These are phyloP conservation scores for Anoplophora glabripennis DNA, from an alignment of 1,140 invertebrate species.

Conservation along the genomic window DNA sequence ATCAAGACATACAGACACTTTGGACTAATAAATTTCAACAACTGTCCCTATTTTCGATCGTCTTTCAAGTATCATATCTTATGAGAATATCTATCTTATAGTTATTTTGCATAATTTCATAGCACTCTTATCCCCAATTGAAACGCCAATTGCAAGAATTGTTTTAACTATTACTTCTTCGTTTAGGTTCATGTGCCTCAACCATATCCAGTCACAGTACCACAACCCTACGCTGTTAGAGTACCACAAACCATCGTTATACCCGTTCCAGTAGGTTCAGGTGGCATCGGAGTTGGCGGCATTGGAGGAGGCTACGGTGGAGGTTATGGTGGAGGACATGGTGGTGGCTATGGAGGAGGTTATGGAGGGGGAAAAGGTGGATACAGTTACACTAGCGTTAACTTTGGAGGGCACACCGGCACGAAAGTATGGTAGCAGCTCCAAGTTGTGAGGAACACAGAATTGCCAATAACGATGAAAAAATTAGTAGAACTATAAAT, in stretches of 20 bases:
- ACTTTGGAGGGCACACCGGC: constrained; percentile 16
- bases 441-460: constrained; percentile 7
- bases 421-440: constrained; percentile 17
- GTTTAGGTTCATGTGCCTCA: constrained; percentile 16
- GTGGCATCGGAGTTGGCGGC: background rate
- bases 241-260: constrained; percentile 19
- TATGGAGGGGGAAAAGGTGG: background rate
- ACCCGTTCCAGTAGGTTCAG: constrained; percentile 6
- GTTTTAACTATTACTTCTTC: background rate
- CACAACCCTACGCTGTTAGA: constrained; percentile 17
- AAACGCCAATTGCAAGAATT: background rate
- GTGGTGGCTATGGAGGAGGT: background rate
- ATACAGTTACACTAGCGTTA: constrained; percentile 8
- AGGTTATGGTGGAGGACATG: background rate
- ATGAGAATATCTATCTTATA: too few species aligned
- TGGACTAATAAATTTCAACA: too few species aligned
- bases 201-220: constrained; percentile 16
- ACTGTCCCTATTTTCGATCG: too few species aligned
- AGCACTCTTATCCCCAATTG: too few species aligned
- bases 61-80: too few species aligned
- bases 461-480: background rate
- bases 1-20: too few species aligned
- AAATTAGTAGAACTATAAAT: too few species aligned
- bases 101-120: too few species aligned
- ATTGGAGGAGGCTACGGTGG: background rate